Evolutionary conservation across 2,797 vertebrate species (phyloP).

Genomic region (Falco concolor): DNA sequence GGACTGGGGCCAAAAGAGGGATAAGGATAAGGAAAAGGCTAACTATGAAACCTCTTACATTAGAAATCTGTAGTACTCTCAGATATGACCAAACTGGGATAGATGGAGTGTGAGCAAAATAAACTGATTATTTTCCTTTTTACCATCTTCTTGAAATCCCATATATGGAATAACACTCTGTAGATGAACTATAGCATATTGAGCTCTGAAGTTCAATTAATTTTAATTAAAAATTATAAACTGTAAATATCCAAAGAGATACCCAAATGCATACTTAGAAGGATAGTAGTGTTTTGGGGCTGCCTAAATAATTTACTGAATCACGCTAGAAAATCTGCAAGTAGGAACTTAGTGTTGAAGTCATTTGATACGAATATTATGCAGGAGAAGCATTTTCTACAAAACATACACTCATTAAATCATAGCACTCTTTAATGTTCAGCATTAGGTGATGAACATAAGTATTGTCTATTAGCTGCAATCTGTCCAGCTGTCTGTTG

Average conservation of each 20-base stretch:
- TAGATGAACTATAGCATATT: background rate
- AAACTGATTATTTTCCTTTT: background rate
- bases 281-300: background rate
- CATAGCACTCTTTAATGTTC: background rate
- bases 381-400: background rate
- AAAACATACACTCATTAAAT: background rate
- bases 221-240: background rate
- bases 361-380: background rate
- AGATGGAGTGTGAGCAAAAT: background rate
- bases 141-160: background rate
- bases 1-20: background rate
- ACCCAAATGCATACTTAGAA: background rate
- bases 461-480: background rate
- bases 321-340: background rate
- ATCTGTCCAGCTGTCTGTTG: background rate
- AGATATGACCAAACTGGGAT: background rate
- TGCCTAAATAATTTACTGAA: background rate
- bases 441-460: background rate
- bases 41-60: slow-evolving; percentile 7
- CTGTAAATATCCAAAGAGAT: background rate
- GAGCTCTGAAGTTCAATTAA: background rate
- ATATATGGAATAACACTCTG: background rate
- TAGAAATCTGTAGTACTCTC: background rate
- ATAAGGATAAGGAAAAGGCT: background rate
- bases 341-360: background rate